Base-by-base conservation (phyloP, 2,888 invertebrate genomes). In the Perithous albicinctus region DNA sequence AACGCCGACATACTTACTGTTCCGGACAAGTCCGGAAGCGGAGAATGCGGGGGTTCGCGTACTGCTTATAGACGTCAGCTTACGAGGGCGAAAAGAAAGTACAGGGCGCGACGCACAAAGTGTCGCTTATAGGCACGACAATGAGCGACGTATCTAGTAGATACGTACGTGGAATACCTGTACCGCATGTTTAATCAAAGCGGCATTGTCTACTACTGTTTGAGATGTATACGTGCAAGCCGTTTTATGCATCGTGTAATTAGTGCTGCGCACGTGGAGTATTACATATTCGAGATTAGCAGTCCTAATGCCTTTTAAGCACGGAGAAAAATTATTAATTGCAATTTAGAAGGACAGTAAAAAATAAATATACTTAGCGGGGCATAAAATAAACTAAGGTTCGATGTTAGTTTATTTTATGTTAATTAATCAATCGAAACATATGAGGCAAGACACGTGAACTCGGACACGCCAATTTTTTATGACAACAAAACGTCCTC, bases 81-180 rank as follows among this genome's bases (percentile, higher is more conserved):
- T 67, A 66, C 38, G 69, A 78, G 76, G 72, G 72, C 70, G 73
- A 83, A 43, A 77, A 64, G 63, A 77, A 78, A 80, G 69, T 76
- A 56, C 20, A 48, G n/a, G 41, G 41, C 41, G 41, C n/a, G 41
- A 41, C 41, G 8, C 41, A 41, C 15, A n/a, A 43, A 43, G 43
- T 43, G 15, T 43, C 15, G 43, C 43, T 15, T 15, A n/a, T n/a
- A 15, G 1, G 43, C 15, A 43, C 15, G 43, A n/a, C 43, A 43
- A 67, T 63, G 41, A 56, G 43, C 35, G 66, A 38, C 69, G 54
- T 63, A 51, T 41, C 15, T 10, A 79, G 54, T 46, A 43, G 26
- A 63, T 51, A 54, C 80, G 67, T 76, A 61, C 15, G 18, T 23
- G 23, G 76, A 76, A 80, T 80, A 72, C 26, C 15, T 29, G 51